These are phyloP conservation scores for Ephestia elutella DNA, from an alignment of 1,140 invertebrate genomes.

Conservation along the genomic window DNA sequence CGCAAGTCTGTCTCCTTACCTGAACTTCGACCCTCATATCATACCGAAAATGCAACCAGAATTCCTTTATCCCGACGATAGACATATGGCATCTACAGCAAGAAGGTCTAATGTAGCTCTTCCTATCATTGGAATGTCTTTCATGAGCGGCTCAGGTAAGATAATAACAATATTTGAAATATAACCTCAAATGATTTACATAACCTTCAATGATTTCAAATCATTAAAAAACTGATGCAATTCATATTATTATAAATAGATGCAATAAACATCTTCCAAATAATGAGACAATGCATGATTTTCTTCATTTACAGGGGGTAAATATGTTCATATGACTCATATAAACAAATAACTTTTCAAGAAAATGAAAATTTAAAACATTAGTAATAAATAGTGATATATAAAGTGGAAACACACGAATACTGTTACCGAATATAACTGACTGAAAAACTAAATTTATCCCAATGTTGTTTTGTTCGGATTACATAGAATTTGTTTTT, in stretches of 20 bases:
- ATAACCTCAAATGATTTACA: slow-evolving; percentile 62
- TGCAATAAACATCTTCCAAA: too few species aligned
- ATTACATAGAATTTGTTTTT: too few species aligned
- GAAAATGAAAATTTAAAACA: too few species aligned
- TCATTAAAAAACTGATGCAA: neutral
- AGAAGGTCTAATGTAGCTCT: slow-evolving; percentile 83
- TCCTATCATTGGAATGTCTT: slow-evolving; percentile 93
- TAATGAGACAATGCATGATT: too few species aligned
- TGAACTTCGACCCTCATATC: slow-evolving; percentile 93
- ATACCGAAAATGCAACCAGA: slow-evolving; percentile 89
- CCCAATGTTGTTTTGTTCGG: too few species aligned
- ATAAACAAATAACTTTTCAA: too few species aligned
- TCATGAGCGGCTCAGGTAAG: slow-evolving; percentile 84
- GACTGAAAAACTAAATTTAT: too few species aligned
- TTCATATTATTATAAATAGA: neutral
- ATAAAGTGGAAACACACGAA: too few species aligned
- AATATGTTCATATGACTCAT: too few species aligned
- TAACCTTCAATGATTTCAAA: slow-evolving; percentile 23
- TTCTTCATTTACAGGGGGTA: too few species aligned
- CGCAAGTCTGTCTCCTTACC: slow-evolving; percentile 86
- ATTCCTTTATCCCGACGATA: slow-evolving; percentile 92
- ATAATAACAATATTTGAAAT: slow-evolving; percentile 17
- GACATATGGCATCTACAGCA: slow-evolving; percentile 69
- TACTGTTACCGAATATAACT: too few species aligned
- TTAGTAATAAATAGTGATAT: too few species aligned